A percentile compares a stretch with the other conserved stretches of the same genome.
phyloP scores from a whole-genome alignment of 2,797 vertebrate genomes.

The Coccyzus lansbergi region DNA sequence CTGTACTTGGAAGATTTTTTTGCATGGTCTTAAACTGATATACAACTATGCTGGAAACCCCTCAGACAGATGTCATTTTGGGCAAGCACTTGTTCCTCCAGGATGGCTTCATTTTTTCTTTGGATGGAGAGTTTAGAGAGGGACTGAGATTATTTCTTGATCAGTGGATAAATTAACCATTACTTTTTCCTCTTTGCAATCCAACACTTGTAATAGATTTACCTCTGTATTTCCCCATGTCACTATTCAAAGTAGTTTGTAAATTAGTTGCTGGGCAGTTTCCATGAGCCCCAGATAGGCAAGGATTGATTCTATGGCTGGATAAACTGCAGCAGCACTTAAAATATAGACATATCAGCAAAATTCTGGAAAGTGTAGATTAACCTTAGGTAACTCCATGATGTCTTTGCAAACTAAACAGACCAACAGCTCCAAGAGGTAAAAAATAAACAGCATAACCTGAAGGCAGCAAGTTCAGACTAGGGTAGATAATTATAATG shows the following conservation, averaged over 20 bases:
- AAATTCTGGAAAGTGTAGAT: not conserved
- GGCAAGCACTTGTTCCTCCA: not conserved
- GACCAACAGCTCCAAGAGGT: not conserved
- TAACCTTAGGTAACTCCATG: not conserved
- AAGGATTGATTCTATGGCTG: not conserved
- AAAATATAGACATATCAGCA: not conserved
- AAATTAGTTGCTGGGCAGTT: not conserved
- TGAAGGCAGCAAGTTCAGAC: not conserved
- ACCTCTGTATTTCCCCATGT: not conserved
- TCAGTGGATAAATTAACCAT: not conserved
- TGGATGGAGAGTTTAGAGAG: not conserved
- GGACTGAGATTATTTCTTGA: not conserved
- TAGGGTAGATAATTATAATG: not conserved
- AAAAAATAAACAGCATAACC: not conserved
- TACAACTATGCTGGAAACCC: not conserved
- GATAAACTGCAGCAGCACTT: not conserved
- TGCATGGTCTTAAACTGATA: not conserved
- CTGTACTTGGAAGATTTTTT: not conserved
- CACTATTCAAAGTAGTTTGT: not conserved
- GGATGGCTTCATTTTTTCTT: not conserved
- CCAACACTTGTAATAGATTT: not conserved
- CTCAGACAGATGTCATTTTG: not conserved
- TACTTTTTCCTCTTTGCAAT: not conserved
- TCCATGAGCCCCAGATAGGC: not conserved
- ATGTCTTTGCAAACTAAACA: not conserved